phyloP scores from a whole-genome alignment of 1,140 invertebrate species.

The Pararge aegeria region DNA sequence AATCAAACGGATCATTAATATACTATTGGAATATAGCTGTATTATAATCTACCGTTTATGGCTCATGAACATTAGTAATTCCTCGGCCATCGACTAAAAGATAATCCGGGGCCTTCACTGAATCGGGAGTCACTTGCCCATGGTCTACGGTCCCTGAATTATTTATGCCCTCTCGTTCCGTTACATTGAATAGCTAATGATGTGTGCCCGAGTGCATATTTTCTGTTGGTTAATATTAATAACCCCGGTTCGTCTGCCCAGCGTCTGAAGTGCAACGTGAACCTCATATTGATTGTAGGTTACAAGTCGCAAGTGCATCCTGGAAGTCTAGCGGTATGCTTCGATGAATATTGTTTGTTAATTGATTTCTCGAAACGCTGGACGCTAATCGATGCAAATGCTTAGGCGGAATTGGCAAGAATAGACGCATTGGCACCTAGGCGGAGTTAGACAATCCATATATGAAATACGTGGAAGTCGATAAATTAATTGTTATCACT shows the following conservation, averaged over 20 bases:
- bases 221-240: constrained; percentile 70
- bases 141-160: constrained; percentile 57
- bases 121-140: constrained; percentile 38
- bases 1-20: not conserved
- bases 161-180: constrained; percentile 66
- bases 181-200: constrained; percentile 72
- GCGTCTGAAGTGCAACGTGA: constrained; percentile 40
- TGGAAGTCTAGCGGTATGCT: constrained; percentile 19
- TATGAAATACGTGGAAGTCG: too few species aligned
- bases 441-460: not conserved
- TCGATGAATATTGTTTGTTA: constrained; percentile 20
- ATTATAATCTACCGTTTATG: constrained; percentile 3
- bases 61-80: constrained; percentile 21
- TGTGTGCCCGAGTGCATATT: constrained; percentile 56
- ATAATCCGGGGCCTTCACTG: constrained; percentile 19
- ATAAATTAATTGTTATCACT: too few species aligned
- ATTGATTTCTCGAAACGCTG: constrained; percentile 13
- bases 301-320: constrained; percentile 24
- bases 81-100: constrained; percentile 18
- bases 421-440: constrained; percentile 7
- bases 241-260: constrained; percentile 48
- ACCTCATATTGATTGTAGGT: constrained; percentile 27
- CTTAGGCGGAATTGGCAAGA: not conserved
- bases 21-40: not conserved
- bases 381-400: constrained; percentile 4